These are phyloP conservation scores for Enoplosus armatus DNA, from an alignment of 2,797 vertebrate species.

Conservation along the genomic window DNA sequence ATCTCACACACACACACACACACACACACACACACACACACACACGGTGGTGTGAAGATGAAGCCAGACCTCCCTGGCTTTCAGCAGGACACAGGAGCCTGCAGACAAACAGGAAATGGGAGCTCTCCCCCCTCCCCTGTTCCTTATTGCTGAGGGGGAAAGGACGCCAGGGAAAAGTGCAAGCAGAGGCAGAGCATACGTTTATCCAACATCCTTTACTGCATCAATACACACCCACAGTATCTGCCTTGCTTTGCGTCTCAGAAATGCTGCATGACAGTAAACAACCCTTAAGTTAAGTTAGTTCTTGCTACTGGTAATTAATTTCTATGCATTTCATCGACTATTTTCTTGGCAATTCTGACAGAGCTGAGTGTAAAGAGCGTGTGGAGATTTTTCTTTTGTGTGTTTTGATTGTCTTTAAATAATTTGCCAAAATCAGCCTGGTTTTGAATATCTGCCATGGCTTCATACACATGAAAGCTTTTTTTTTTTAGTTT, in stretches of 20 bases:
- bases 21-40: conserved; percentile 4
- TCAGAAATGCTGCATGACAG: conserved; percentile 92
- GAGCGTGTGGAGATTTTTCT: conserved; percentile 71
- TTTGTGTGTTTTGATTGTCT: conserved; percentile 83
- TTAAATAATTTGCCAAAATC: conserved; percentile 93
- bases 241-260: conserved; percentile 84
- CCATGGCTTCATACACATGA: conserved; percentile 87
- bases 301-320: conserved; percentile 80
- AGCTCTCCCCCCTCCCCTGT: conserved; percentile 80
- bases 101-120: conserved; percentile 68
- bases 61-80: conserved; percentile 58
- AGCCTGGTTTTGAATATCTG: conserved; percentile 76
- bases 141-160: conserved; percentile 84
- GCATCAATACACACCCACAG: conserved; percentile 63
- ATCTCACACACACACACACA: conserved; percentile 1
- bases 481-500: conserved; percentile 80
- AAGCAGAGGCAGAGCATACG: conserved; percentile 72
- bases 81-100: conserved; percentile 55
- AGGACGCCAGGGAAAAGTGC: conserved; percentile 80
- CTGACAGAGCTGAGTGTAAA: conserved; percentile 84
- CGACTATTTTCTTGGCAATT: conserved; percentile 72
- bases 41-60: conserved; percentile 55
- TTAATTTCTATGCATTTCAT: conserved; percentile 93
- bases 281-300: conserved; percentile 85
- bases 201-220: conserved; percentile 65